These are phyloP conservation scores for Belgica antarctica DNA, from an alignment of 2,888 invertebrate species.

Conservation along the genomic window DNA sequence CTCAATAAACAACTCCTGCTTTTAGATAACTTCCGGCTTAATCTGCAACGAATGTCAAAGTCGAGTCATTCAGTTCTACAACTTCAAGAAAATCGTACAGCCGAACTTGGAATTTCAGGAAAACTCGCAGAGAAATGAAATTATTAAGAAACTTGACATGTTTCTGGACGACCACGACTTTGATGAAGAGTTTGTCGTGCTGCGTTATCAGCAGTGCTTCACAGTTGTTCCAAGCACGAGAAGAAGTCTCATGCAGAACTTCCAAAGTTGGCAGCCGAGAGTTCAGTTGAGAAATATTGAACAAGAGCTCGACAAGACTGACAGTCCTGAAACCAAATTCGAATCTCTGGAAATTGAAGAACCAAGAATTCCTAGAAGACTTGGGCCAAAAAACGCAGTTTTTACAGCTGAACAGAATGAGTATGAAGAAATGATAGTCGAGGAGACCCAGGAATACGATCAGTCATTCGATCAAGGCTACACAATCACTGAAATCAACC, in stretches of 20 bases:
- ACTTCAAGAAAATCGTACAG: neutral
- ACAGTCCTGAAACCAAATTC: neutral
- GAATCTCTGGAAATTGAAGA: too few species aligned
- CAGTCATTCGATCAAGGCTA: too few species aligned
- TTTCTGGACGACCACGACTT: neutral
- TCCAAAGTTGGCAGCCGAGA: conserved; percentile 10
- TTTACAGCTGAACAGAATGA: neutral
- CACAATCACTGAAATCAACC: neutral
- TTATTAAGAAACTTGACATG: neutral
- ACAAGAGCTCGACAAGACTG: neutral
- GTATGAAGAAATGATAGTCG: neutral
- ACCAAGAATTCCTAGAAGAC: neutral
- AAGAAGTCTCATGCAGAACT: neutral
- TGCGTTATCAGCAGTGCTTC: conserved; percentile 9
- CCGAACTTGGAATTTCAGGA: neutral
- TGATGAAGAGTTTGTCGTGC: neutral
- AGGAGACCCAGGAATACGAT: neutral
- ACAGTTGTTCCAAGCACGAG: conserved; percentile 1
- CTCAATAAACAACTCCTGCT: neutral
- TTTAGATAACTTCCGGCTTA: neutral
- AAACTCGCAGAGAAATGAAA: neutral
- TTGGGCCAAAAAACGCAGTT: too few species aligned
- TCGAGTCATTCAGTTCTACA: neutral
- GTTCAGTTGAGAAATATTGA: neutral
- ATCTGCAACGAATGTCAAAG: neutral